Evolutionary conservation across 2,888 invertebrate species (phyloP).

Genomic region (Xanthorhoe spadicearia): DNA sequence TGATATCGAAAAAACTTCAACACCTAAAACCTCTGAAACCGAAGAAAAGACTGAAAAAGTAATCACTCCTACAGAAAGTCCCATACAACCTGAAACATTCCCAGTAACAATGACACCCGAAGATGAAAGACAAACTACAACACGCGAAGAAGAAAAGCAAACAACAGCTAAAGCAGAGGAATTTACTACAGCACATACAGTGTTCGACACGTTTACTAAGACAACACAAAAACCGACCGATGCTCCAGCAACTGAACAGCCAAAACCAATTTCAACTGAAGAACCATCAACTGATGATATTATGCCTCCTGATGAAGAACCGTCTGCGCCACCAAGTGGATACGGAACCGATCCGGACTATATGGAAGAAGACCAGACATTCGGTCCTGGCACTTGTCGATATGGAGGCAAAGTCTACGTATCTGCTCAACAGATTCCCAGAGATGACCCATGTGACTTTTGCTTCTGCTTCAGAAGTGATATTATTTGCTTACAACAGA

Average conservation of each 20-base stretch:
- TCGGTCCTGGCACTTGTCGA: conserved; percentile 95
- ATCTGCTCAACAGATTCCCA: conserved; percentile 96
- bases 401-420: conserved; percentile 97
- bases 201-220: conserved; percentile 41
- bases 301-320: conserved; percentile 66
- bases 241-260: conserved; percentile 55
- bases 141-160: conserved; percentile 31
- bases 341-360: conserved; percentile 87
- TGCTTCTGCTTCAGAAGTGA: conserved; percentile 98
- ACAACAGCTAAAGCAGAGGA: conserved; percentile 39
- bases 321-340: conserved; percentile 68
- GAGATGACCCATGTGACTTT: conserved; percentile 97
- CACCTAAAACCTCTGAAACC: conserved; percentile 19
- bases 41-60: conserved; percentile 38
- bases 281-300: conserved; percentile 67
- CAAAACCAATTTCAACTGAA: conserved; percentile 63
- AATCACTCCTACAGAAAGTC: conserved; percentile 36
- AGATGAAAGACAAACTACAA: conserved; percentile 41
- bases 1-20: conserved; percentile 27
- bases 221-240: conserved; percentile 58
- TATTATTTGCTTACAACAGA: conserved; percentile 97
- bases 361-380: conserved; percentile 90
- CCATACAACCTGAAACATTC: conserved; percentile 30
- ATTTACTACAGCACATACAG: conserved; percentile 36
- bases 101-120: conserved; percentile 32